These are phyloP conservation scores for Galago senegalensis DNA, from an alignment of 2,797 vertebrate species.

Conservation along the genomic window DNA sequence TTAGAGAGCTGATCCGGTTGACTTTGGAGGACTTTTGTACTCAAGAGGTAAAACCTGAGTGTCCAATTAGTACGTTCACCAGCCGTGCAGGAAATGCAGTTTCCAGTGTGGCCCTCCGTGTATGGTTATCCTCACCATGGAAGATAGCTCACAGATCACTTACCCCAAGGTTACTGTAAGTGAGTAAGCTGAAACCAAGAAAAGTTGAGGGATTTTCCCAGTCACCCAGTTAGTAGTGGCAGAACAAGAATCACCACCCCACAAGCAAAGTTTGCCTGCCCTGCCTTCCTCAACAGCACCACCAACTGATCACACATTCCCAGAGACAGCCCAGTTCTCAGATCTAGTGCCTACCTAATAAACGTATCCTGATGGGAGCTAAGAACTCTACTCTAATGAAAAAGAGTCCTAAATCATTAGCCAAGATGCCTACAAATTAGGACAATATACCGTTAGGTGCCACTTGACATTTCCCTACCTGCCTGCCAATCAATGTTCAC, in stretches of 20 bases:
- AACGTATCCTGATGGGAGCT: background rate
- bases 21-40: background rate
- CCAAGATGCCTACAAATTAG: accelerated
- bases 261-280: accelerated
- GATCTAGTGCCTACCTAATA: background rate
- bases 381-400: background rate
- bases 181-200: background rate
- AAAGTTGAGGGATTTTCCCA: too few species aligned
- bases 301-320: accelerated
- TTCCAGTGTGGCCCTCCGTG: accelerated
- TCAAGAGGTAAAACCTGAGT: accelerated
- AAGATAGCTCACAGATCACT: background rate
- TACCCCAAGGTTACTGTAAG: background rate
- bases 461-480: background rate
- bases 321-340: background rate
- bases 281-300: background rate
- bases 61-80: background rate
- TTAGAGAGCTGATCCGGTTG: too few species aligned
- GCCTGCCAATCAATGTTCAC: background rate
- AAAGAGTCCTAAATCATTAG: background rate
- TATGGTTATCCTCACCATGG: background rate
- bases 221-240: background rate
- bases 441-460: accelerated
- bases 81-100: background rate
- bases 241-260: background rate